Conservation (phyloP, 2,888 invertebrate species). For the Colletes collaris region DNA sequence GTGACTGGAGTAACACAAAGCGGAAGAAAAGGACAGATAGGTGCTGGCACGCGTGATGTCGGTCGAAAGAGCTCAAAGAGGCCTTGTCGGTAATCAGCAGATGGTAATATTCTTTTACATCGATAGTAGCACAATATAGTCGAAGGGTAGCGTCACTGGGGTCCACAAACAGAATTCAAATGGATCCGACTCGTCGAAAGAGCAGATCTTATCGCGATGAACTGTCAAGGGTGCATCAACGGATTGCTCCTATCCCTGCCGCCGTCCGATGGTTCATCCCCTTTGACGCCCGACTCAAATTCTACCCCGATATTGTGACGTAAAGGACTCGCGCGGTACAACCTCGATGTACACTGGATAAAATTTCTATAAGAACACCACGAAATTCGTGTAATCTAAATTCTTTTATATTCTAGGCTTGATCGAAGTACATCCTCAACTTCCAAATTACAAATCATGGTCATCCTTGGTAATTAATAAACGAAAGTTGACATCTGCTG, state of each 20-base stretch:
- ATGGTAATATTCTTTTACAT: slow-evolving; percentile 76
- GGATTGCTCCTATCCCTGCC: slow-evolving; percentile 79
- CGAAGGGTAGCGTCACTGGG: slow-evolving; percentile 65
- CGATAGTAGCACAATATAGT: slow-evolving; percentile 72
- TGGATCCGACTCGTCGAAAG: slow-evolving; percentile 71
- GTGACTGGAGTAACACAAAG: too few relatives aligned
- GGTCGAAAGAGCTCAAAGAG: slow-evolving; percentile 8
- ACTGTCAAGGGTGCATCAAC: slow-evolving; percentile 76
- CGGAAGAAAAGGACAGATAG: too few relatives aligned
- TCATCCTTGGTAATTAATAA: too few relatives aligned
- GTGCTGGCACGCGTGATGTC: too few relatives aligned
- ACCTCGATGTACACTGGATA: slow-evolving; percentile 24
- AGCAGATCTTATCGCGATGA: slow-evolving; percentile 77
- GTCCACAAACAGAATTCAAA: slow-evolving; percentile 77
- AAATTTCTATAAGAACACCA: too few relatives aligned
- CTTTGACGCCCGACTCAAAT: slow-evolving; percentile 60
- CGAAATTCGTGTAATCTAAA: too few relatives aligned
- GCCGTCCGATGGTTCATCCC: slow-evolving; percentile 58
- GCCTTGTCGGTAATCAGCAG: slow-evolving; percentile 80
- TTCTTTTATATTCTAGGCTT: too few relatives aligned
- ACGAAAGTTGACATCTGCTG: too few relatives aligned
- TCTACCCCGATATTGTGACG: slow-evolving; percentile 48
- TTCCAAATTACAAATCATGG: too few relatives aligned
- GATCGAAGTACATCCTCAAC: too few relatives aligned
- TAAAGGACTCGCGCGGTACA: slow-evolving; percentile 39